Evolutionary conservation across 2,888 invertebrate species (phyloP).

Genomic region (Ariolimax columbianus): DNA sequence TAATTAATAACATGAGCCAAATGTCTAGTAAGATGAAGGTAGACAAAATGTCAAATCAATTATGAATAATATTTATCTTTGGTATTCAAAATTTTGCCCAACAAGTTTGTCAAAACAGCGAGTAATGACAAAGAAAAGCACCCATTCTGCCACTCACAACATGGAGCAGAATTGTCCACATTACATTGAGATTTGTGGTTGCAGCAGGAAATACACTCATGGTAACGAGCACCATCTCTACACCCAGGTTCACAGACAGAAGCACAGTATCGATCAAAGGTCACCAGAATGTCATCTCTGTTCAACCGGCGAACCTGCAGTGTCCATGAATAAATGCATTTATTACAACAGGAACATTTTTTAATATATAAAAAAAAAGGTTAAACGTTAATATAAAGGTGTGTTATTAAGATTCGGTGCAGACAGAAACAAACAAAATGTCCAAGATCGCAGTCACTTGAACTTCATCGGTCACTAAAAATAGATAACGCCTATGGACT

Average conservation of each 20-base stretch:
- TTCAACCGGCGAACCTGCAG: constrained; percentile 26
- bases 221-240: constrained; percentile 12
- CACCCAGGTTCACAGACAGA: constrained; percentile 23
- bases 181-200: constrained; percentile 27
- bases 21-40: too few species aligned
- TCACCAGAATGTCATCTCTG: background rate
- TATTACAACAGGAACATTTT: background rate
- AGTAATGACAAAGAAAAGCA: background rate
- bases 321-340: background rate
- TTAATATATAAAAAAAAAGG: too few species aligned
- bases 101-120: background rate
- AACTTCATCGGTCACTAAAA: too few species aligned
- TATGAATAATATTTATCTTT: background rate
- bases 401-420: too few species aligned
- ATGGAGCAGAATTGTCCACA: constrained; percentile 11
- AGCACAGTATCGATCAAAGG: constrained; percentile 39
- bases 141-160: background rate
- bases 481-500: too few species aligned
- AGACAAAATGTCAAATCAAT: background rate
- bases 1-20: too few species aligned
- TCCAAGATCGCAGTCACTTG: too few species aligned
- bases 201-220: constrained; percentile 37
- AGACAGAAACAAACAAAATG: too few species aligned
- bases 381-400: too few species aligned
- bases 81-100: background rate